Evolutionary conservation across 2,797 vertebrate genomes (phyloP).

Genomic region (Rhincodon typus): DNA sequence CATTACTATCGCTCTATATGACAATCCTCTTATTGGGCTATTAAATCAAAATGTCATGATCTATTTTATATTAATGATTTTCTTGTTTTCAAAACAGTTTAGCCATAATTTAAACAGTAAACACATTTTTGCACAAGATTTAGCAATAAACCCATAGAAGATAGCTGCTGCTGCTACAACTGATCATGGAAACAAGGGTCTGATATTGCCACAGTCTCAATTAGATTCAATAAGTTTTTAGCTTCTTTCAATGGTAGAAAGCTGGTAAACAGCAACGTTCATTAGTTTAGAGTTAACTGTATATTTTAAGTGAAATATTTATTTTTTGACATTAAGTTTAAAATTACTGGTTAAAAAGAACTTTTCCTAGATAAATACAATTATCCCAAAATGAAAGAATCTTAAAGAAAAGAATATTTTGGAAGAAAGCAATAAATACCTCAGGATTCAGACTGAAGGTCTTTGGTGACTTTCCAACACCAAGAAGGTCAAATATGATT

Average conservation of each 20-base stretch:
- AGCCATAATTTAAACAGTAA: background rate
- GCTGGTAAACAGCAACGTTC: background rate
- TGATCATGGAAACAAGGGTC: background rate
- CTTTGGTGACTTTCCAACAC: constrained; percentile 70
- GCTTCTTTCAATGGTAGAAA: constrained; percentile 8
- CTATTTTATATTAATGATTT: background rate
- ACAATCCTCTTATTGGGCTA: background rate
- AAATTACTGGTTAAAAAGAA: background rate
- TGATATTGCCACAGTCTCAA: background rate
- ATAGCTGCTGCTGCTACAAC: background rate
- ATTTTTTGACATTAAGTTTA: background rate
- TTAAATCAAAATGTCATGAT: background rate
- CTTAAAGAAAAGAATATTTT: background rate
- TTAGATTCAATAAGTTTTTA: background rate
- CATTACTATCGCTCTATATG: background rate
- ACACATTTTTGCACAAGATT: background rate
- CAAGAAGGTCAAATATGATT: constrained; percentile 72
- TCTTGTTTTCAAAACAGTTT: background rate
- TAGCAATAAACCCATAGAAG: background rate
- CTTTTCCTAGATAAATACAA: background rate
- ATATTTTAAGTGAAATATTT: background rate
- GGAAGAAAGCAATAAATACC: constrained; percentile 49
- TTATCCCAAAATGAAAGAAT: background rate
- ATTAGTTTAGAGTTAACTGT: background rate
- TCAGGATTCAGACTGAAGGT: constrained; percentile 75